A percentile compares a stretch with the other conserved stretches of the same genome.
These are phyloP conservation scores for Anomalospiza imberbis DNA, from an alignment of 2,797 vertebrate genomes.

Conservation along the genomic window DNA sequence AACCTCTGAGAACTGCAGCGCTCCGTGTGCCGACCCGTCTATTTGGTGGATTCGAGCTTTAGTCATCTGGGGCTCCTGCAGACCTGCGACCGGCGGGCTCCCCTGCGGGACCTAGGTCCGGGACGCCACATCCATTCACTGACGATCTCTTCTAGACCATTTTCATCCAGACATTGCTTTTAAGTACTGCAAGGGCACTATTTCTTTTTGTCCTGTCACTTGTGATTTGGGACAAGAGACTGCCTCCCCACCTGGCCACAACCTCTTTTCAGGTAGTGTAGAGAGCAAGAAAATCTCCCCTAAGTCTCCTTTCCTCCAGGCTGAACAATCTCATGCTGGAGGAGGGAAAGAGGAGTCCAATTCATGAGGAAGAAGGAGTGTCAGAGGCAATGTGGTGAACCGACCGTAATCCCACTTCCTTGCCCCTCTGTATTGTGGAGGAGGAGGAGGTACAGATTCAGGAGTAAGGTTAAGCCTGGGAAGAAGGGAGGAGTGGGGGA, in stretches of 20 bases:
- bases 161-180: neutral
- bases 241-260: fast-evolving
- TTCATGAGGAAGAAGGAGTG: neutral
- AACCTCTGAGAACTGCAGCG: too few relatives aligned
- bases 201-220: neutral
- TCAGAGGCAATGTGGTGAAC: neutral
- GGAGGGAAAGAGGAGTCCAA: neutral
- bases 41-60: too few relatives aligned
- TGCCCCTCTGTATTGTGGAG: fast-evolving
- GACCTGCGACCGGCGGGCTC: too few relatives aligned
- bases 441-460: neutral
- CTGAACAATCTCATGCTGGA: neutral
- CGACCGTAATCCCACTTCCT: fast-evolving
- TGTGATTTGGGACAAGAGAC: neutral
- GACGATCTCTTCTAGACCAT: neutral
- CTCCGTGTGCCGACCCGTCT: too few relatives aligned
- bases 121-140: too few relatives aligned
- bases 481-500: neutral
- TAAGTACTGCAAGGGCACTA: neutral
- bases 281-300: neutral
- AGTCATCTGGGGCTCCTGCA: too few relatives aligned
- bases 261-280: neutral
- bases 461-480: neutral
- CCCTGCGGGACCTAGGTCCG: too few relatives aligned
- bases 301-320: neutral